A percentile compares a stretch with the other conserved stretches of the same genome.
Conservation (phyloP, 1,140 invertebrate genomes). For the Coenobita brevimanus region DNA sequence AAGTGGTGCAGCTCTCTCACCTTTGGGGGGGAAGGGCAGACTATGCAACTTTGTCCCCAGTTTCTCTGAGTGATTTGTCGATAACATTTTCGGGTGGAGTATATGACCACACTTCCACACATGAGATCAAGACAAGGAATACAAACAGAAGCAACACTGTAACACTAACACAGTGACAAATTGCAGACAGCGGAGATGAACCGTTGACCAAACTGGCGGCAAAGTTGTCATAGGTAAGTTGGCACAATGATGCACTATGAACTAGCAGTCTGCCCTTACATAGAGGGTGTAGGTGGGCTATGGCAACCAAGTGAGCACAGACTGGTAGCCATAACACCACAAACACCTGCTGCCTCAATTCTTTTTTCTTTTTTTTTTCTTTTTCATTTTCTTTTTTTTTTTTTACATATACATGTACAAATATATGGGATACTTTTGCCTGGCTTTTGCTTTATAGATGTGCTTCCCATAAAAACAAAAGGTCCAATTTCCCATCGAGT, state of each 20-base stretch:
- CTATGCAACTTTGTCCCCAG: constrained; percentile 65
- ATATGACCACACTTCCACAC: neutral
- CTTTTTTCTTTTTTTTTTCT: neutral
- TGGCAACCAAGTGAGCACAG: constrained; percentile 50
- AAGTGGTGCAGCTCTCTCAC: constrained; percentile 44
- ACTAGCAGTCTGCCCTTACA: constrained; percentile 67
- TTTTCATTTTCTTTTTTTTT: too few relatives aligned
- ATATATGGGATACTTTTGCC: too few relatives aligned
- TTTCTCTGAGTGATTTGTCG: constrained; percentile 10
- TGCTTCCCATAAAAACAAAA: constrained; percentile 14
- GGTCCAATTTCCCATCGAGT: neutral
- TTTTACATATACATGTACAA: too few relatives aligned
- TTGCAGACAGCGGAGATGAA: neutral
- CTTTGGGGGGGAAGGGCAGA: constrained; percentile 51
- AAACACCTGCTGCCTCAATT: constrained; percentile 53
- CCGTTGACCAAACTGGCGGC: constrained; percentile 37
- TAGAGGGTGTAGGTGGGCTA: constrained; percentile 43
- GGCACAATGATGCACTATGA: constrained; percentile 66
- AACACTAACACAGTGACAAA: neutral
- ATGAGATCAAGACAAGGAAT: constrained; percentile 12
- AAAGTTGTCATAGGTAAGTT: constrained; percentile 59
- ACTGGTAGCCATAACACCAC: constrained; percentile 45
- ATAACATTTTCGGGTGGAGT: too few relatives aligned
- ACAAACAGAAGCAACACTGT: neutral
- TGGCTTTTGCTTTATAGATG: neutral